phyloP scores from a whole-genome alignment of 2,888 invertebrate genomes.

The Caenorhabditis japonica region DNA sequence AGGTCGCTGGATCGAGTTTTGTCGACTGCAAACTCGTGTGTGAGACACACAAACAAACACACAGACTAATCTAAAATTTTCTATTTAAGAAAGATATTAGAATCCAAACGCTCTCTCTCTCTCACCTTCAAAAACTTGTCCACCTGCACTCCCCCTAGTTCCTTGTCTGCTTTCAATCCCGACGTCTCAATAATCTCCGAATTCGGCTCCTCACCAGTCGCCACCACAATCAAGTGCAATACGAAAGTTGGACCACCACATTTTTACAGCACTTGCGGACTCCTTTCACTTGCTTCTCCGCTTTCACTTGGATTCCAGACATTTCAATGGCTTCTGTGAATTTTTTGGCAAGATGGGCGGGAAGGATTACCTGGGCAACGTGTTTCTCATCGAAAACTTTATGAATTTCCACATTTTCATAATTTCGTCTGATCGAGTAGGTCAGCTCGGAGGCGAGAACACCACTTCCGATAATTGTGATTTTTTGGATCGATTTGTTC shows the following conservation, averaged over 20 bases:
- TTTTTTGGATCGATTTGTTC: too few relatives aligned
- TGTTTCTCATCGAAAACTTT: slow-evolving; percentile 86
- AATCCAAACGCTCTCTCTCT: too few relatives aligned
- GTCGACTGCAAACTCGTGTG: too few relatives aligned
- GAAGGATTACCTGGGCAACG: slow-evolving; percentile 89
- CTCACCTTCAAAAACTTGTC: slow-evolving; percentile 93
- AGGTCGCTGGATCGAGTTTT: too few relatives aligned
- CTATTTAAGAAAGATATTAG: too few relatives aligned
- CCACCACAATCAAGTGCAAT: slow-evolving; percentile 86
- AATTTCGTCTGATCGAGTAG: too few relatives aligned
- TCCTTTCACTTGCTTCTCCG: slow-evolving; percentile 73
- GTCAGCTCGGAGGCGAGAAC: too few relatives aligned
- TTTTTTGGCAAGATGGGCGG: slow-evolving; percentile 90
- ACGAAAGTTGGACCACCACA: slow-evolving; percentile 43
- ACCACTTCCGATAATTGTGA: too few relatives aligned
- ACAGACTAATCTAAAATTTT: too few relatives aligned
- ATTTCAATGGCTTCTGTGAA: slow-evolving; percentile 85
- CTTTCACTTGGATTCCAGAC: slow-evolving; percentile 78
- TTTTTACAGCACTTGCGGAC: slow-evolving; percentile 51
- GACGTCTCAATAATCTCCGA: slow-evolving; percentile 85
- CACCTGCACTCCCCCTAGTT: slow-evolving; percentile 88
- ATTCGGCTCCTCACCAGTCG: slow-evolving; percentile 88
- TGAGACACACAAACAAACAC: too few relatives aligned
- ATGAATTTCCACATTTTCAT: too few relatives aligned
- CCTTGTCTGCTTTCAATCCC: slow-evolving; percentile 83